Evolutionary conservation across 37 sponge, comb jelly and placozoan species (phyloP).

Genomic region (Beroe ovata): DNA sequence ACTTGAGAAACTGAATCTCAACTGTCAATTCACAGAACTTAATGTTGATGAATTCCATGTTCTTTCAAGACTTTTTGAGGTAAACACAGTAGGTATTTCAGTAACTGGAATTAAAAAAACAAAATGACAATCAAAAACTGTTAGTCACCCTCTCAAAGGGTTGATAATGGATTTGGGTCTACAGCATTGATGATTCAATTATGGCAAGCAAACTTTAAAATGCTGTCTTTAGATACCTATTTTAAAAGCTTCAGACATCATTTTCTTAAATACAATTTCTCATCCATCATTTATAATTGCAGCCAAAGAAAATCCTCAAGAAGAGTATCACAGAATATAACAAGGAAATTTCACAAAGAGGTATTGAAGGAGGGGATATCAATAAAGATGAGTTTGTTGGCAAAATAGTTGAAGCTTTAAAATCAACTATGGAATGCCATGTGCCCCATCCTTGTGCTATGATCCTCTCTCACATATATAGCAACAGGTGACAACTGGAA

Average conservation of each 20-base stretch:
- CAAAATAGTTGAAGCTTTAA: background rate
- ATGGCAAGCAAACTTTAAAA: too few relatives aligned
- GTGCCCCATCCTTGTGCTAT: conserved; percentile 17
- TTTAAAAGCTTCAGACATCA: too few relatives aligned
- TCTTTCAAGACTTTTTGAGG: background rate
- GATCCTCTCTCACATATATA: background rate
- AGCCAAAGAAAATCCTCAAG: background rate
- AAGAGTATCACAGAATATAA: background rate
- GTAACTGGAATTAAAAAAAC: too few relatives aligned
- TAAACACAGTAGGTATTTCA: too few relatives aligned
- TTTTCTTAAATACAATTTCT: too few relatives aligned
- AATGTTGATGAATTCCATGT: background rate
- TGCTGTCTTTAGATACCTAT: too few relatives aligned
- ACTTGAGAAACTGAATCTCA: background rate
- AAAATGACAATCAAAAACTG: too few relatives aligned
- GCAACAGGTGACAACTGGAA: too few relatives aligned
- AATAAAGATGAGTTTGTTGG: background rate
- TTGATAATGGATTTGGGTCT: too few relatives aligned
- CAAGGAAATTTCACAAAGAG: background rate
- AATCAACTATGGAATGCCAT: background rate
- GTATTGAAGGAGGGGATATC: background rate
- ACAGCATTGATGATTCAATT: too few relatives aligned
- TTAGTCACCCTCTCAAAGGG: too few relatives aligned
- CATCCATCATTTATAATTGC: too few relatives aligned
- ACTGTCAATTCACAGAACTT: background rate